phyloP scores from a whole-genome alignment of 1,140 invertebrate genomes.

The Chymomyza costata region DNA sequence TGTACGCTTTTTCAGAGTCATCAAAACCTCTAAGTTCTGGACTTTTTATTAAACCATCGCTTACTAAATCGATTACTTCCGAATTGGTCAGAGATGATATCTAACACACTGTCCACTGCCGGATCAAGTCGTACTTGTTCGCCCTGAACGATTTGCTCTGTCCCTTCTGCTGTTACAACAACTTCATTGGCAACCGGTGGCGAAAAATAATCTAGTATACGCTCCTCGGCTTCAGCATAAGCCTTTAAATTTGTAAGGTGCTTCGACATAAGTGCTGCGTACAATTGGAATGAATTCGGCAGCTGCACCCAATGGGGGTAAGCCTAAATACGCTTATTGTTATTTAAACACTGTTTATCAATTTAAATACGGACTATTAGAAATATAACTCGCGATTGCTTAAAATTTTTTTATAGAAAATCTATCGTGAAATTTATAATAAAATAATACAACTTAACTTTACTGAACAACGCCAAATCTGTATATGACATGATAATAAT shows the following conservation, averaged over 20 bases:
- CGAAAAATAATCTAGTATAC: conserved; percentile 47
- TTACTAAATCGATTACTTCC: too few species aligned
- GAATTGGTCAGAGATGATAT: conserved; percentile 44
- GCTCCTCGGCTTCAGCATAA: conserved; percentile 41
- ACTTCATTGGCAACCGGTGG: conserved; percentile 10
- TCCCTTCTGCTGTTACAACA: not conserved
- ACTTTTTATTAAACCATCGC: too few species aligned
- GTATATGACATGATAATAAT: conserved; percentile 23
- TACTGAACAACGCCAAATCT: conserved; percentile 35
- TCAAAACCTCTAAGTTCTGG: conserved; percentile 47
- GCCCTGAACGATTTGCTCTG: not conserved
- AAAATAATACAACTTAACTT: conserved; percentile 18
- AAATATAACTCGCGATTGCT: too few species aligned
- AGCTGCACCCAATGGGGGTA: too few species aligned
- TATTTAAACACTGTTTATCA: too few species aligned
- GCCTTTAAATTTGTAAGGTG: too few species aligned
- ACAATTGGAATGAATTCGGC: too few species aligned
- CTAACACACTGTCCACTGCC: conserved; percentile 43
- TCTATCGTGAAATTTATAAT: conserved; percentile 64
- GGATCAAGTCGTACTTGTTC: conserved; percentile 27
- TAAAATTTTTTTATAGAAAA: too few species aligned
- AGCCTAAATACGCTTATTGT: too few species aligned
- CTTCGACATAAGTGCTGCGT: too few species aligned
- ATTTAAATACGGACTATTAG: too few species aligned
- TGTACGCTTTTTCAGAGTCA: conserved; percentile 4